Conservation (phyloP, 92 coral and sea anemone genomes). For the Phenganax marumi region DNA sequence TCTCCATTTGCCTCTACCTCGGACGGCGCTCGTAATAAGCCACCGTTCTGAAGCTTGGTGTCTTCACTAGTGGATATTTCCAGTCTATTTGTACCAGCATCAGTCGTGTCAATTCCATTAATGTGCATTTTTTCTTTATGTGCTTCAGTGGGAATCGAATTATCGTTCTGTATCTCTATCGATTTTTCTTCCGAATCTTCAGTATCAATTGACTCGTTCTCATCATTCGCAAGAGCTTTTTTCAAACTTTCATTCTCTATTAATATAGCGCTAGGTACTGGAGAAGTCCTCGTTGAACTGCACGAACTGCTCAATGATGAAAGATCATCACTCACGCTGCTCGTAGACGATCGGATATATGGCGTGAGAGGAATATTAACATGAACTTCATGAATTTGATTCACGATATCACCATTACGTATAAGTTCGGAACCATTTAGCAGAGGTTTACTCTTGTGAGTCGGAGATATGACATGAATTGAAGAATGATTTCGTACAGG, state of each 20-base stretch:
- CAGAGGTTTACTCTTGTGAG: not conserved
- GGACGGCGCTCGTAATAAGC: not conserved
- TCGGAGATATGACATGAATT: constrained; percentile 15
- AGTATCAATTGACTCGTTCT: not conserved
- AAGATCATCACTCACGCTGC: constrained; percentile 28
- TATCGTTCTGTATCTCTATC: not conserved
- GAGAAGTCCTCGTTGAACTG: constrained; percentile 8
- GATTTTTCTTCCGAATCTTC: not conserved
- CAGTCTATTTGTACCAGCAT: not conserved
- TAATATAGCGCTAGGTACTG: not conserved
- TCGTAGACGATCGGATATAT: not conserved
- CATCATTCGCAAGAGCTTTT: not conserved
- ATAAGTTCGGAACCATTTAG: not conserved
- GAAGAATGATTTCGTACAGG: constrained; percentile 11
- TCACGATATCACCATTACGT: not conserved
- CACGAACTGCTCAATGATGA: not conserved
- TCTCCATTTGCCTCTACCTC: constrained; percentile 9
- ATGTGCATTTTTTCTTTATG: not conserved
- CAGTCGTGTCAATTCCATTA: not conserved
- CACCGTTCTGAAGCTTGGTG: not conserved
- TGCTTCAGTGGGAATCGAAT: not conserved
- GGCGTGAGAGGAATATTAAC: not conserved
- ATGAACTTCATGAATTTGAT: constrained; percentile 19
- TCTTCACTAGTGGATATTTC: not conserved
- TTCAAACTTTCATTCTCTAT: not conserved